Percentiles rank a stretch among this genome's conserved stretches.
Evolutionary conservation across 2,797 vertebrate genomes (phyloP).

Genomic region (Gymnodraco acuticeps): DNA sequence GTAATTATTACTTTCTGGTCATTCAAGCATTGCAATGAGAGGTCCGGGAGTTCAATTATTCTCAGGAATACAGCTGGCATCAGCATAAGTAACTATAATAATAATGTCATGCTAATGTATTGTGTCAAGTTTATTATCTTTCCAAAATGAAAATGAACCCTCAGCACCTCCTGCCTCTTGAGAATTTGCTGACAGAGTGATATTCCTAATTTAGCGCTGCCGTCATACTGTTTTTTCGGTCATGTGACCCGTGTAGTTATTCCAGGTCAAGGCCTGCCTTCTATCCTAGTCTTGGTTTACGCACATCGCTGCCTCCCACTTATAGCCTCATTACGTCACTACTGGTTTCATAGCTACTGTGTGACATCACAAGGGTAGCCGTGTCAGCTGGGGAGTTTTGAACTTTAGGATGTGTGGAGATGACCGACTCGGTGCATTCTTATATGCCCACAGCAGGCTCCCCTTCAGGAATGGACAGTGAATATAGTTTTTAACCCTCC

Average conservation of each 20-base stretch:
- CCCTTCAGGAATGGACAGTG: slow-evolving; percentile 32
- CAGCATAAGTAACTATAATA: not conserved
- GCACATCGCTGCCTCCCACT: slow-evolving; percentile 20
- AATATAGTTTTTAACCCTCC: slow-evolving; percentile 38
- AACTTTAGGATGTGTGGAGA: slow-evolving; percentile 35
- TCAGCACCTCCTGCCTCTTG: slow-evolving; percentile 2
- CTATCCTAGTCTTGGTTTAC: slow-evolving; percentile 24
- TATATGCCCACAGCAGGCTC: slow-evolving; percentile 19
- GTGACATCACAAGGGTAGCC: slow-evolving; percentile 63
- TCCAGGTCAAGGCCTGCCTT: slow-evolving; percentile 47
- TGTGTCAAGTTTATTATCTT: slow-evolving; percentile 31
- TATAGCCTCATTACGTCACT: slow-evolving; percentile 50
- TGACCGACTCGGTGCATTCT: slow-evolving; percentile 44
- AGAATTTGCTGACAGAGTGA: not conserved
- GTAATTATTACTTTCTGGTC: not conserved
- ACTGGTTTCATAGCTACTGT: slow-evolving; percentile 53
- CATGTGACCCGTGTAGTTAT: slow-evolving; percentile 24
- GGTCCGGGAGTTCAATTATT: not conserved
- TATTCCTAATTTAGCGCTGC: slow-evolving; percentile 31
- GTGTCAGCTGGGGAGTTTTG: slow-evolving; percentile 53
- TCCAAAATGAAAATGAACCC: slow-evolving; percentile 2
- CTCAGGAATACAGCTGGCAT: slow-evolving; percentile 9
- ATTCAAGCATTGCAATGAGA: not conserved
- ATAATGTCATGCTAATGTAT: not conserved
- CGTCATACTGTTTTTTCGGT: slow-evolving; percentile 15